Conservation (phyloP, 2,888 invertebrate genomes). For the Embidobia sp. region DNA sequence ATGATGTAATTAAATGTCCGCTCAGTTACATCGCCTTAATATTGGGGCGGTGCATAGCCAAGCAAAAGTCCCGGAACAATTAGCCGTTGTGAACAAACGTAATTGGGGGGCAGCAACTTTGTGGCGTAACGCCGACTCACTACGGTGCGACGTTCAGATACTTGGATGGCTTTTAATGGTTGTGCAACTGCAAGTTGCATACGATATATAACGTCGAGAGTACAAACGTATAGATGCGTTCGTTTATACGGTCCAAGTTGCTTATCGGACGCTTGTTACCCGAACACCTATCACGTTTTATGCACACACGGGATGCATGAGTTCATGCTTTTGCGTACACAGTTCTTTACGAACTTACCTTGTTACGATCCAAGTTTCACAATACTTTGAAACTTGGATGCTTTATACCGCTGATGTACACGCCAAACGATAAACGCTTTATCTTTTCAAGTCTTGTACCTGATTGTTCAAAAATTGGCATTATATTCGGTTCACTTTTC, state of each 20-base stretch:
- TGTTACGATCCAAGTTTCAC: slow-evolving; percentile 33
- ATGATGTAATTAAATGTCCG: slow-evolving; percentile 50
- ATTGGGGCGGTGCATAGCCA: slow-evolving; percentile 58
- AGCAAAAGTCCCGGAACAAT: slow-evolving; percentile 79
- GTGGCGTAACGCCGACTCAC: slow-evolving; percentile 58
- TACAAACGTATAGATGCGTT: slow-evolving; percentile 27
- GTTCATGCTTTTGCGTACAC: slow-evolving; percentile 24
- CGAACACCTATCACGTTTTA: slow-evolving; percentile 48
- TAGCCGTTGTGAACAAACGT: slow-evolving; percentile 80
- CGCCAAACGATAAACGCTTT: too few species aligned
- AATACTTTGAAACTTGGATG: slow-evolving; percentile 33
- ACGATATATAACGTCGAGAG: not conserved
- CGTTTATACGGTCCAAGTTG: slow-evolving; percentile 50
- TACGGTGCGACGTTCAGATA: slow-evolving; percentile 39
- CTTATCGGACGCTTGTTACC: slow-evolving; percentile 53
- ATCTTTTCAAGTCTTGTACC: too few species aligned
- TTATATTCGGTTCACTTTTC: too few species aligned
- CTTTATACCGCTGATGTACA: not conserved
- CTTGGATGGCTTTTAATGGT: slow-evolving; percentile 51
- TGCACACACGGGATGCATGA: slow-evolving; percentile 33
- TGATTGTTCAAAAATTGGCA: too few species aligned
- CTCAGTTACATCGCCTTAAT: slow-evolving; percentile 58
- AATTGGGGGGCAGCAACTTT: slow-evolving; percentile 79
- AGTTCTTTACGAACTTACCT: slow-evolving; percentile 47
- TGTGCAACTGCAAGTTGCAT: slow-evolving; percentile 35